A percentile compares a stretch with the other conserved stretches of the same genome.
These are phyloP conservation scores for Heteromyza rotundicornis DNA, from an alignment of 2,888 invertebrate species.

Conservation along the genomic window DNA sequence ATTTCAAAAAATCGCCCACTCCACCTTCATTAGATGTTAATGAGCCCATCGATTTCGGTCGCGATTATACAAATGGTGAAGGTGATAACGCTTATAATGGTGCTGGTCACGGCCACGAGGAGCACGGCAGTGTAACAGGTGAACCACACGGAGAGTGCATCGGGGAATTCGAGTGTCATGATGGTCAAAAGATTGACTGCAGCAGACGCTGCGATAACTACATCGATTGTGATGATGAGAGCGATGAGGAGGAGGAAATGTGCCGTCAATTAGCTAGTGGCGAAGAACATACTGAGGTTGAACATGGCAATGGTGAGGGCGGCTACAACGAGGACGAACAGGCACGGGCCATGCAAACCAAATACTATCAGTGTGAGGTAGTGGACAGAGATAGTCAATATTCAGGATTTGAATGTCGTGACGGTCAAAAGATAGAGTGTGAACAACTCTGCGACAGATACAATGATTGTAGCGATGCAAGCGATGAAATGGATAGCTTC, in stretches of 20 bases:
- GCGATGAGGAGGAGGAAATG: conserved; percentile 11
- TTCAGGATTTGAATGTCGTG: too few species aligned
- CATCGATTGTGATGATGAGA: conserved; percentile 26
- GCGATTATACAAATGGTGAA: conserved; percentile 4
- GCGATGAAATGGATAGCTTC: too few species aligned
- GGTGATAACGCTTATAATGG: too few species aligned
- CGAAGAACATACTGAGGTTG: conserved; percentile 9
- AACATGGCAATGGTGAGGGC: conserved; percentile 17
- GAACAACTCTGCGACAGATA: too few species aligned
- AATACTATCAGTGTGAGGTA: background rate
- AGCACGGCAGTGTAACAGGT: background rate
- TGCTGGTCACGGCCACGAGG: conserved; percentile 13
- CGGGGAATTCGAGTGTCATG: conserved; percentile 19
- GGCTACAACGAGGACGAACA: conserved; percentile 8
- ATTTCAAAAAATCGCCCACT: background rate
- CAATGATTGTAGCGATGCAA: too few species aligned
- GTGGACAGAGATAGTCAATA: too few species aligned
- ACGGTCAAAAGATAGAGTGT: too few species aligned
- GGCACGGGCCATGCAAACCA: background rate
- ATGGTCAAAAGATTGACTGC: conserved; percentile 19
- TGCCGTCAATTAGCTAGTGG: background rate
- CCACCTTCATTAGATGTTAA: conserved; percentile 19
- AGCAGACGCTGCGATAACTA: conserved; percentile 24
- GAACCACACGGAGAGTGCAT: too few species aligned
- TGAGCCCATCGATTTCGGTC: conserved; percentile 11